phyloP scores from a whole-genome alignment of 2,797 vertebrate species.

The Crossoptilon crossoptilon region DNA sequence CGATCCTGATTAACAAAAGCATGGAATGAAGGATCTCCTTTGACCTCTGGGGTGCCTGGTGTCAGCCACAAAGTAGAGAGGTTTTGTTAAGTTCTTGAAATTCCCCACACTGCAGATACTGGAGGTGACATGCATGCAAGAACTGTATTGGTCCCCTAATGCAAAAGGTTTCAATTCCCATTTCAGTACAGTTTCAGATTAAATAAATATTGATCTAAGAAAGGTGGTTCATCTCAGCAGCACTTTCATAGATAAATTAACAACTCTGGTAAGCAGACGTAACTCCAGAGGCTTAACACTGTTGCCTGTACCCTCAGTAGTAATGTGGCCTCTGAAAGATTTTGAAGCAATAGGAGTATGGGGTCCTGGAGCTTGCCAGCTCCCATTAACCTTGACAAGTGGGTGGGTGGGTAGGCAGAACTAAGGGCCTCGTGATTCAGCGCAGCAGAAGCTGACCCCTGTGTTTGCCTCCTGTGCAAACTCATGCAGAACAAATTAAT shows the following conservation, averaged over 20 bases:
- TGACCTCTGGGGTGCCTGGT: not conserved
- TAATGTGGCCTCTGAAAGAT: not conserved
- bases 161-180: not conserved
- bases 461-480: constrained; percentile 56
- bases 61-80: not conserved
- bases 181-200: not conserved
- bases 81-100: not conserved
- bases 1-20: not conserved
- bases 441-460: constrained; percentile 24
- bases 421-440: constrained; percentile 37
- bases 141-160: not conserved
- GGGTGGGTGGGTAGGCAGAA: constrained; percentile 32
- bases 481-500: constrained; percentile 45
- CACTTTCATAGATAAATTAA: constrained; percentile 15
- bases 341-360: not conserved
- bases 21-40: not conserved
- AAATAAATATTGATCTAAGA: not conserved
- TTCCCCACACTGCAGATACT: not conserved
- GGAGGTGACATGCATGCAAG: not conserved
- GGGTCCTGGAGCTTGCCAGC: constrained; percentile 52
- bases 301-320: not conserved
- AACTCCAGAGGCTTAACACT: not conserved
- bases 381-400: constrained; percentile 45
- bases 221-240: constrained; percentile 5
- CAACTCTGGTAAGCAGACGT: not conserved